Base-by-base conservation (phyloP, 2,888 invertebrate genomes). In the Encarsia formosa region DNA sequence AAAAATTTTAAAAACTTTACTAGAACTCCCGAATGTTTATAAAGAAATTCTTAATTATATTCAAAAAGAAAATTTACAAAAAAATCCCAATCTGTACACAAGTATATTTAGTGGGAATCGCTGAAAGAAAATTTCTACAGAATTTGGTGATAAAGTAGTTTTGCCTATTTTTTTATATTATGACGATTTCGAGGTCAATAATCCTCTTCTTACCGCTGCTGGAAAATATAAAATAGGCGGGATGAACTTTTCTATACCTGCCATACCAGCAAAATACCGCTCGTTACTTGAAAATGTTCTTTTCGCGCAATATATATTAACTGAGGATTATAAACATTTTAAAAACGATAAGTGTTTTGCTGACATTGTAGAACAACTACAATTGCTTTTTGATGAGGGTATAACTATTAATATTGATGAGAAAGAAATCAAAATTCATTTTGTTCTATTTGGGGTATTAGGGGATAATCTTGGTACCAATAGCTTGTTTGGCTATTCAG, bases 151-250 rank as follows among this genome's bases (percentile, higher is more conserved):
- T 18, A 48, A 52, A 41, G 41, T 20, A 11, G 47, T 52, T 5
- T 18, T 52, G n/a, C 47, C 47, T 6, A 13, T 52, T 13, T 42
- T 45, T 18, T 20, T 45, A 19, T 47, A 47, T 15, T 47, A 24
- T 24, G 43, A 43, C 13, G 47, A 52, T 52, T n/a, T 34, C 16
- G 34, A 34, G 15, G 15, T 34, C 6, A 38, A 43, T 18, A 38
- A 48, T 43, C 47, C 42, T 8, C 24, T 48, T 9, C 34, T 31
- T 13, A 22, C 38, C 13, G 37, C 41, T 19, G 37, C 43, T 24
- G 29, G 48, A 13, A 38, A 53, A 18, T 47, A 56, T 37, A 53
- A 58, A 46, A 47, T 56, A 18, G 53, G 50, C 39, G 58, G 40
- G 13, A 9, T 48, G 2, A 53, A 58, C 41, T 47, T 56, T 18